phyloP scores from a whole-genome alignment of 2,113 vertebrate species.

The Erpornis zantholeuca region DNA sequence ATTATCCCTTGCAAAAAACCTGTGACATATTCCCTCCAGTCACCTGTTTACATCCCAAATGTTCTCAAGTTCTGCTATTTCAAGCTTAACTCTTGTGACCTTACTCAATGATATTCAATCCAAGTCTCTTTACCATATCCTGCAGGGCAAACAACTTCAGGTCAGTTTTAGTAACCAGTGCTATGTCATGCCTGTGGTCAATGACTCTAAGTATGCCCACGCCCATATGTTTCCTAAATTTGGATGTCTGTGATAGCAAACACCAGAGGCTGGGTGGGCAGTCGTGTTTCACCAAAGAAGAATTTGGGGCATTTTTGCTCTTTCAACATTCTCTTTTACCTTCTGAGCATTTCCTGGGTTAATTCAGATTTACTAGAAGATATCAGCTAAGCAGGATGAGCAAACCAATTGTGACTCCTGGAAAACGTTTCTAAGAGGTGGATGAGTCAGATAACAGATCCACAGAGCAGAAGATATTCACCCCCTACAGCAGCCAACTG shows the following conservation, averaged over 20 bases:
- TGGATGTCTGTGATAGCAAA: conserved; percentile 7
- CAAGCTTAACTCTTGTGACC: conserved; percentile 52
- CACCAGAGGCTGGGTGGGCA: not conserved
- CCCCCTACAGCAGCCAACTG: not conserved
- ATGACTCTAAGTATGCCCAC: conserved; percentile 43
- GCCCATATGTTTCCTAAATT: conserved; percentile 24
- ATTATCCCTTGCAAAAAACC: conserved; percentile 38
- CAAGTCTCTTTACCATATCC: conserved; percentile 22
- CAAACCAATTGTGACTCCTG: not conserved
- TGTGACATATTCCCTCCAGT: conserved; percentile 5
- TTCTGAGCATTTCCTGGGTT: not conserved
- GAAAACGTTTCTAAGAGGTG: not conserved
- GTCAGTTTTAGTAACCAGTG: conserved; percentile 47
- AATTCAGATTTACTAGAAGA: not conserved
- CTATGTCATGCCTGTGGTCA: conserved; percentile 57
- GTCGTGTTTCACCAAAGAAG: not conserved
- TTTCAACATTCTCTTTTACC: not conserved
- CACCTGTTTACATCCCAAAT: conserved; percentile 46
- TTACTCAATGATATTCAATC: conserved; percentile 38
- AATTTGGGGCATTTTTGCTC: not conserved
- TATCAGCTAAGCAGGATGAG: not conserved
- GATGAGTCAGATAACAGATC: conserved; percentile 29
- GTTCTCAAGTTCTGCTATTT: conserved; percentile 63
- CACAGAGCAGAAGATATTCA: not conserved
- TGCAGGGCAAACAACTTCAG: conserved; percentile 34